A percentile compares a stretch with the other conserved stretches of the same genome.
Evolutionary conservation across 2,888 invertebrate species (phyloP).

Genomic region (Harpagoxenus sublaevis): DNA sequence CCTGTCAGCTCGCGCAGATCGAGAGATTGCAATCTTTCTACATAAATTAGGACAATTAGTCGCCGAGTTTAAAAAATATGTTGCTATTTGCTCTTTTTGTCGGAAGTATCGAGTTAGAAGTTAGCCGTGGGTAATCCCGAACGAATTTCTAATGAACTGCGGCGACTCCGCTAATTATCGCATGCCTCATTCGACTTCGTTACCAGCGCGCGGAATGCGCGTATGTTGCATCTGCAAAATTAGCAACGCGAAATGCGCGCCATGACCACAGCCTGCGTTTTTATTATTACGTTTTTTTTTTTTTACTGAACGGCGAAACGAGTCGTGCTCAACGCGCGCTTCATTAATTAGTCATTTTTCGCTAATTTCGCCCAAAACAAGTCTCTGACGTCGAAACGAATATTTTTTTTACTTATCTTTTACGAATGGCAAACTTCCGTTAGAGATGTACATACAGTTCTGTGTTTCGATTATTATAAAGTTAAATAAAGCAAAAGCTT

Average conservation of each 20-base stretch:
- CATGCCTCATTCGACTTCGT: conserved; percentile 14
- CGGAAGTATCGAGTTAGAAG: conserved; percentile 10
- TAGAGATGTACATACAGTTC: not conserved
- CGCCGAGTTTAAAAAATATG: conserved; percentile 26
- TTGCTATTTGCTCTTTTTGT: not conserved
- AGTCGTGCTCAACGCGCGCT: not conserved
- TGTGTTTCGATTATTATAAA: not conserved
- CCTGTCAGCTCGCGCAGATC: not conserved
- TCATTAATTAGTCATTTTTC: conserved; percentile 52
- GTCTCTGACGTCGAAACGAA: not conserved
- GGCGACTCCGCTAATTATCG: conserved; percentile 43
- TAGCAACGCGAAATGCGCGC: conserved; percentile 32
- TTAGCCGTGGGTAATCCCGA: conserved; percentile 50
- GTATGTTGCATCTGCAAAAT: conserved; percentile 27
- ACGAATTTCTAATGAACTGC: conserved; percentile 61
- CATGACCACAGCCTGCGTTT: conserved; percentile 5
- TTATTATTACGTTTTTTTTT: conserved; percentile 37
- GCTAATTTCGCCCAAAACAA: conserved; percentile 38
- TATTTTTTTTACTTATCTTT: not conserved
- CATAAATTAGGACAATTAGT: conserved; percentile 40
- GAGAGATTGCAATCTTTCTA: conserved; percentile 7
- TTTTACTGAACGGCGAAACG: not conserved
- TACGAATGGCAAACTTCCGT: conserved; percentile 2
- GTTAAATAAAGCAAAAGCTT: not conserved
- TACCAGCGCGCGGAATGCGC: not conserved